These are phyloP conservation scores for Scomber scombrus DNA, from an alignment of 2,113 vertebrate genomes.

Conservation along the genomic window DNA sequence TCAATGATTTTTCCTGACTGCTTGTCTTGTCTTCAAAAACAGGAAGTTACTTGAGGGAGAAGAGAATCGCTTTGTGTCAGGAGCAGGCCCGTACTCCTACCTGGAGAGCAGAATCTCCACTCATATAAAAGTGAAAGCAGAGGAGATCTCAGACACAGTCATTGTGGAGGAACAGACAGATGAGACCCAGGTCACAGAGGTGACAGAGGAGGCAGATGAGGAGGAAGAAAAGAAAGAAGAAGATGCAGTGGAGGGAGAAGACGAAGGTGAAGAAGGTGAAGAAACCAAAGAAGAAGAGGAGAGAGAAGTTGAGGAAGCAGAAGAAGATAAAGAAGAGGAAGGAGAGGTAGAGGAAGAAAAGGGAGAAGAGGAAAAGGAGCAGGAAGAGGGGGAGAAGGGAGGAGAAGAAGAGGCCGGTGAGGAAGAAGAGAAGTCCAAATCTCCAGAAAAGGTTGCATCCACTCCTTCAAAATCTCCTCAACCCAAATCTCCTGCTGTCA, in stretches of 20 bases:
- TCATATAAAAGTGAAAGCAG: conserved; percentile 89
- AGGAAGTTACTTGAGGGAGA: conserved; percentile 96
- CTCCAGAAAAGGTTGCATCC: conserved; percentile 61
- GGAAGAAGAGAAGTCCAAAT: conserved; percentile 62
- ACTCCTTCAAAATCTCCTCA: conserved; percentile 68
- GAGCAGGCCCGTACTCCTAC: conserved; percentile 87
- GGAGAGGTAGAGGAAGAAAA: conserved; percentile 29
- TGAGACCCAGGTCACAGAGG: conserved; percentile 93
- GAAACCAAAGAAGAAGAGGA: conserved; percentile 51
- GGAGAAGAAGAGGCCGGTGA: conserved; percentile 50
- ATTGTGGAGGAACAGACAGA: conserved; percentile 93
- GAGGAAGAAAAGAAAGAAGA: conserved; percentile 69
- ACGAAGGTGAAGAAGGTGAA: conserved; percentile 39
- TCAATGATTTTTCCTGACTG: background rate
- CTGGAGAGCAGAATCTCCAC: conserved; percentile 84
- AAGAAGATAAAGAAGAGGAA: conserved; percentile 14
- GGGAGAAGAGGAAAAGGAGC: conserved; percentile 43
- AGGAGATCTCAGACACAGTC: conserved; percentile 92
- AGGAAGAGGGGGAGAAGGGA: conserved; percentile 49
- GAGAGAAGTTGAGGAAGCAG: conserved; percentile 26
- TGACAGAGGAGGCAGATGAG: conserved; percentile 90
- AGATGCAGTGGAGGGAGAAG: conserved; percentile 45
- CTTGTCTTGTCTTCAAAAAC: conserved; percentile 61
- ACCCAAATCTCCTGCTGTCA: conserved; percentile 62
- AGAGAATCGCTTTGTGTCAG: conserved; percentile 90